phyloP scores from a whole-genome alignment of 2,888 invertebrate genomes.

The Caradrina clavipalpis region DNA sequence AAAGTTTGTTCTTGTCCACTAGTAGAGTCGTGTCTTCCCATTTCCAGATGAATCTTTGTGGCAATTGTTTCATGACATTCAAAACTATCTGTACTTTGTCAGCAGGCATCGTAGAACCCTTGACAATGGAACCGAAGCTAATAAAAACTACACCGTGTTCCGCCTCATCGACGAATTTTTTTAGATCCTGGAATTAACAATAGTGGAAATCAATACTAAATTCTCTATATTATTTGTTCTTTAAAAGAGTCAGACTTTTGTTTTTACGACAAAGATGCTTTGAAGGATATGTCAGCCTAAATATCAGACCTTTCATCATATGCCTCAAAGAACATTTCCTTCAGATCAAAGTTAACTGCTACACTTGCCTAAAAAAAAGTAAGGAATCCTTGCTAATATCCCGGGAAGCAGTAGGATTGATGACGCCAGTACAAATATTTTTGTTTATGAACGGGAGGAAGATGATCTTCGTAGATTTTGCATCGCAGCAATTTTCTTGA shows the following conservation, averaged over 20 bases:
- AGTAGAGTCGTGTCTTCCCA: conserved; percentile 92
- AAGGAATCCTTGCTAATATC: not conserved
- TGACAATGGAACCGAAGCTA: conserved; percentile 94
- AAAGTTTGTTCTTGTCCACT: conserved; percentile 92
- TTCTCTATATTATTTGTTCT: not conserved
- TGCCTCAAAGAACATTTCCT: not conserved
- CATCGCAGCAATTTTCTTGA: not conserved
- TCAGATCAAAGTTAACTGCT: not conserved
- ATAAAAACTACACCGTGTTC: conserved; percentile 93
- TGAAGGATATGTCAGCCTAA: not conserved
- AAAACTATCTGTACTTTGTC: conserved; percentile 91
- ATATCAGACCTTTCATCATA: not conserved
- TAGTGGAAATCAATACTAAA: not conserved
- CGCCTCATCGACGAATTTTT: conserved; percentile 92
- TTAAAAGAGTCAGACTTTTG: not conserved
- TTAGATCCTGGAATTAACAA: conserved; percentile 68
- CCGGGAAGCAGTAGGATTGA: not conserved
- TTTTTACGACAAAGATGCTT: not conserved
- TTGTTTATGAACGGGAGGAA: not conserved
- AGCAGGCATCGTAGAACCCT: conserved; percentile 91
- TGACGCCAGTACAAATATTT: not conserved
- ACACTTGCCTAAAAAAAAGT: not conserved
- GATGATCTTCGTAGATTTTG: not conserved
- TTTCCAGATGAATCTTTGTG: conserved; percentile 94
- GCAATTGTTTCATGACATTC: conserved; percentile 91